These are phyloP conservation scores for Fringilla coelebs DNA, from an alignment of 2,797 vertebrate species.

Conservation along the genomic window DNA sequence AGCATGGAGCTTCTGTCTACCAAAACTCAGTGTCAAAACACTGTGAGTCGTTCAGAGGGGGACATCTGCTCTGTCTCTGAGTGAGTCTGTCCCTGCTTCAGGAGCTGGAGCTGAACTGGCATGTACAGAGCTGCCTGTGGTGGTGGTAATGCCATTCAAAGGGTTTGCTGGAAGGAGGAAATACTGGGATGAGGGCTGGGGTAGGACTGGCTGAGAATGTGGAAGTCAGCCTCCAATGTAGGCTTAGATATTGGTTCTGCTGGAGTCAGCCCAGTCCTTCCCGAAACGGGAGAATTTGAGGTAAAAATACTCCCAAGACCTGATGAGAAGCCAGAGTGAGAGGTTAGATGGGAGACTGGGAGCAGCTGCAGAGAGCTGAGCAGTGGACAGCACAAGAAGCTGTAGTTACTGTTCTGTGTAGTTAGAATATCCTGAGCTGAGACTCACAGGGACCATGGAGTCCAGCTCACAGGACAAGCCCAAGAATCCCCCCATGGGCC, in stretches of 20 bases:
- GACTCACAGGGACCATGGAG: not conserved
- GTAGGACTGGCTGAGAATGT: not conserved
- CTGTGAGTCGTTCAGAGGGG: not conserved
- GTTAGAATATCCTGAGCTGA: not conserved
- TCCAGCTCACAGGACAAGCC: not conserved
- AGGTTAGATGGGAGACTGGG: not conserved
- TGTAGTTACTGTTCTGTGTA: not conserved
- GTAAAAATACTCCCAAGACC: not conserved
- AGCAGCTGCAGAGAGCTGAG: not conserved
- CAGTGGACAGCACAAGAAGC: rapidly evolving
- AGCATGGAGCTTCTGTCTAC: not conserved
- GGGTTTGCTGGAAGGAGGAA: not conserved
- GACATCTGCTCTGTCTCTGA: not conserved
- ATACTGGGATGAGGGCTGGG: not conserved
- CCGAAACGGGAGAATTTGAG: not conserved
- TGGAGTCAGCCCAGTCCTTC: not conserved
- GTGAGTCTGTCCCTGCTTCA: not conserved
- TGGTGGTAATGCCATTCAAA: not conserved
- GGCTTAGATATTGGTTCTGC: not conserved
- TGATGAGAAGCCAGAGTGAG: not conserved
- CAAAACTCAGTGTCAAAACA: not conserved
- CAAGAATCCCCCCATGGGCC: not conserved
- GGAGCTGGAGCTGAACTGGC: not conserved
- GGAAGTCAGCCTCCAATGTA: rapidly evolving
- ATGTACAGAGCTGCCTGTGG: not conserved